Evolutionary conservation across 2,113 vertebrate species (phyloP), one percentile per base, ranked within the genome.

Genomic region (Sylvilagus bachmani): DNA sequence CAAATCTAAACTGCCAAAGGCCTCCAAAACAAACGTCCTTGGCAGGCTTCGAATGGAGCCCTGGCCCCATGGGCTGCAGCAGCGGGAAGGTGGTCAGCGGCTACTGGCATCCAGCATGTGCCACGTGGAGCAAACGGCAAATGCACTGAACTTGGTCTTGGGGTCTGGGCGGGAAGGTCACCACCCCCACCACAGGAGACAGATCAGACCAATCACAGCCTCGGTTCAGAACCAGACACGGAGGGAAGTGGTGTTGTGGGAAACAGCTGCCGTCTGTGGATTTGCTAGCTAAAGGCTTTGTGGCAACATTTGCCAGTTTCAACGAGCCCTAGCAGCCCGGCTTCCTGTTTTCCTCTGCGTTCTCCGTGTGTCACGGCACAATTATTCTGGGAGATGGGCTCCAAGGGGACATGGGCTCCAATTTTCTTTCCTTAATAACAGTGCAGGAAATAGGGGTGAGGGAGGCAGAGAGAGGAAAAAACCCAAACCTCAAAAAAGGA

Each of bases 401-500:
- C 92, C 55, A 95, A 92, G 96, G 92, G 95, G 95, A 88, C 93
- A 29, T 0, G 4, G 85, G 75, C 78, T 96, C 97, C 95, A 96
- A 95, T 97, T 97, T 97, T 96, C 93, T 89, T 86, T 83, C 93
- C 90, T 82, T 96, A 97, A 97, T 96, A 95, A 95, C 91, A 96
- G 90, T 96, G 95, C 0, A 3, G 92, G 92, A 89, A 91, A 86
- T 85, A 58, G 88, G 93, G 91, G 89, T 69, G 77, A 96, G 83
- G 89, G 73, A 90, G 38, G 69, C 84, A 92, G 81, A 81, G 55
- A 83, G 85, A 74, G 67, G 77, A 89, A 73, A 96, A 97, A 95
- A n/a, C 71, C 94, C 80, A 96, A 97, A 95, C 97, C 96, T 97
- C 94, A 90, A 93, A 70, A 95, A 91, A 97, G 87, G 75, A 96